A percentile compares a stretch with the other conserved stretches of the same genome.
Evolutionary conservation across 1,140 invertebrate genomes (phyloP).

Genomic region (Dufourea novaeangliae): DNA sequence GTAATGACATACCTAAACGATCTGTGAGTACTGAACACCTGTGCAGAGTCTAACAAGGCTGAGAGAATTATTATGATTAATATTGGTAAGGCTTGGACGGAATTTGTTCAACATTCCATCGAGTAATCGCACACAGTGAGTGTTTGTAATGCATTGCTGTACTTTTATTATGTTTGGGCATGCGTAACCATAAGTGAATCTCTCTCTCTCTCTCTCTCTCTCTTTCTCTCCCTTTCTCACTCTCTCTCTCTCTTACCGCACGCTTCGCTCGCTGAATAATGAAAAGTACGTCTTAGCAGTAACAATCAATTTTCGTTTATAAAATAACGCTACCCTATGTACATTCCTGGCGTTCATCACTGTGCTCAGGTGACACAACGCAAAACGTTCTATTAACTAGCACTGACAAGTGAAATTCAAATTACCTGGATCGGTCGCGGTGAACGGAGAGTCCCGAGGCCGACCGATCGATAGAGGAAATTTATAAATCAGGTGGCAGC

Average conservation of each 20-base stretch:
- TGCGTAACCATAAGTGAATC: slow-evolving; percentile 51
- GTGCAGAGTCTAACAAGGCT: too few relatives aligned
- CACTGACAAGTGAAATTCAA: slow-evolving; percentile 15
- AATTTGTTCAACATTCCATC: not conserved
- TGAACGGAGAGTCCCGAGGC: not conserved
- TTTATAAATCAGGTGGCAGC: slow-evolving; percentile 11
- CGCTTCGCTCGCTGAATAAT: slow-evolving; percentile 52
- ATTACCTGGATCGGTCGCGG: slow-evolving; percentile 2
- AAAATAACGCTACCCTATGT: slow-evolving; percentile 65
- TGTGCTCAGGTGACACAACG: slow-evolving; percentile 41
- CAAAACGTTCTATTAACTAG: slow-evolving; percentile 28
- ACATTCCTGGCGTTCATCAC: slow-evolving; percentile 55
- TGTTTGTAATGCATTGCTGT: slow-evolving; percentile 53
- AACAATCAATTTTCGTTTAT: slow-evolving; percentile 62
- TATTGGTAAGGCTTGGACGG: not conserved
- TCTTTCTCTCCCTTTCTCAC: not conserved
- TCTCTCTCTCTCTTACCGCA: slow-evolving; percentile 19
- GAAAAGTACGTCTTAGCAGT: slow-evolving; percentile 59
- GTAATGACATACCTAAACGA: too few relatives aligned
- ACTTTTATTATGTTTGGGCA: slow-evolving; percentile 64
- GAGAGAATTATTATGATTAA: too few relatives aligned
- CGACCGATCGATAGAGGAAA: slow-evolving; percentile 11
- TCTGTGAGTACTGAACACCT: too few relatives aligned
- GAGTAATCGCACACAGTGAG: slow-evolving; percentile 12
- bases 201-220: slow-evolving; percentile 10